A percentile compares a stretch with the other conserved stretches of the same genome.
Evolutionary conservation across 2,797 vertebrate genomes (phyloP).

Genomic region (Rhinogobio ventralis): DNA sequence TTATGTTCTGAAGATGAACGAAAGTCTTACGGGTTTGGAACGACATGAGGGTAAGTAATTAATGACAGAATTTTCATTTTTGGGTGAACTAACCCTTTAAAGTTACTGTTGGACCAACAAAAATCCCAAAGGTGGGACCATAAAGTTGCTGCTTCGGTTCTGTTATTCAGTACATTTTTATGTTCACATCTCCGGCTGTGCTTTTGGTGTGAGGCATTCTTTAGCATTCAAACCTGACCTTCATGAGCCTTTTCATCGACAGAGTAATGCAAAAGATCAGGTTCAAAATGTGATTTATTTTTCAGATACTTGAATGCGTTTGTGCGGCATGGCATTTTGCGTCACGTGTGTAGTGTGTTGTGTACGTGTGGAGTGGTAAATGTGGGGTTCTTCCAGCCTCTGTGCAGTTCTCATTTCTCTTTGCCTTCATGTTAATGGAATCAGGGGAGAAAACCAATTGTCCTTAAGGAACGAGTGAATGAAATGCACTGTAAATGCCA

Average conservation of each 20-base stretch:
- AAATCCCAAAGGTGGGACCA: too few species aligned
- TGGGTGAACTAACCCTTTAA: too few species aligned
- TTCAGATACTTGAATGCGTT: slow-evolving; percentile 27
- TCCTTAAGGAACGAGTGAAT: slow-evolving; percentile 91
- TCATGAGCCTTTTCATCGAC: slow-evolving; percentile 8
- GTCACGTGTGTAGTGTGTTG: slow-evolving; percentile 8
- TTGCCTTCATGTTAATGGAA: slow-evolving; percentile 90
- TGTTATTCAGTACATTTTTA: too few species aligned
- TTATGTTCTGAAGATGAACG: too few species aligned
- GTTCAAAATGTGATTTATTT: slow-evolving; percentile 28
- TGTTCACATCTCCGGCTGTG: not conserved
- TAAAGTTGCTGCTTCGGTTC: too few species aligned
- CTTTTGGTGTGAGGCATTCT: slow-evolving; percentile 3
- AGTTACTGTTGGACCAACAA: too few species aligned
- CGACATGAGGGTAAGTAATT: too few species aligned
- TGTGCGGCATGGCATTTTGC: slow-evolving; percentile 12
- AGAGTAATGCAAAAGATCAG: slow-evolving; percentile 32
- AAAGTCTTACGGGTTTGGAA: too few species aligned
- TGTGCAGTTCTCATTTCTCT: slow-evolving; percentile 85
- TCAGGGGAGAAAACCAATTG: slow-evolving; percentile 88
- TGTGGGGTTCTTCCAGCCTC: slow-evolving; percentile 74
- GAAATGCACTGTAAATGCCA: slow-evolving; percentile 92
- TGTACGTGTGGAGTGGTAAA: slow-evolving; percentile 31
- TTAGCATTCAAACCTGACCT: slow-evolving; percentile 29
- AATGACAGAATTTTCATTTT: too few species aligned